Conservation (phyloP, 1,140 invertebrate species). For the Mycetomoellerius zeteki region DNA sequence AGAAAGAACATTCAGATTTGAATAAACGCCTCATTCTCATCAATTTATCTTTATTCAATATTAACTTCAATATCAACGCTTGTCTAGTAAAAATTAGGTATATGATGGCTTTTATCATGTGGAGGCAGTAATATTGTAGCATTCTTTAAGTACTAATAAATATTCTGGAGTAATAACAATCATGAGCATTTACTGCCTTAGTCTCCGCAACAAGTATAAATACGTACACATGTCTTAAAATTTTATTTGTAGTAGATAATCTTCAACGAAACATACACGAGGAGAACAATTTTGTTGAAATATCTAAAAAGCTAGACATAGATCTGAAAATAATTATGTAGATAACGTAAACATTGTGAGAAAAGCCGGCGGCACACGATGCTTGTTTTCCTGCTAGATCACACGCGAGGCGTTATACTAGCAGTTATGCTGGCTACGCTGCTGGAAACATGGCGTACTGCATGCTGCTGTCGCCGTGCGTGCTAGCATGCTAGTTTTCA, state of each 20-base stretch:
- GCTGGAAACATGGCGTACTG: too few relatives aligned
- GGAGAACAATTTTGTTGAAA: too few relatives aligned
- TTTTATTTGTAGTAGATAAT: neutral
- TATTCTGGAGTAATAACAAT: conserved; percentile 21
- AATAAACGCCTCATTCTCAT: neutral
- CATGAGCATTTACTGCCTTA: neutral
- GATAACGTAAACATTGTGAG: too few relatives aligned
- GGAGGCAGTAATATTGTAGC: neutral
- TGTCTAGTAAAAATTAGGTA: conserved; percentile 23
- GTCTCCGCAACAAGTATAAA: neutral
- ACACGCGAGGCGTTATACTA: too few relatives aligned
- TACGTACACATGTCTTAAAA: neutral
- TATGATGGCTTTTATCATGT: neutral
- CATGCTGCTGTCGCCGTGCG: too few relatives aligned
- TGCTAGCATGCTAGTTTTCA: too few relatives aligned
- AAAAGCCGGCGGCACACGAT: too few relatives aligned
- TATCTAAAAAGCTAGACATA: too few relatives aligned
- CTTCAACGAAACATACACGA: neutral
- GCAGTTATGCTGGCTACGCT: too few relatives aligned
- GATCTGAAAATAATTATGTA: too few relatives aligned
- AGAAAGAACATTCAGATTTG: neutral
- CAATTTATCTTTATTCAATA: neutral
- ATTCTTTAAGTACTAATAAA: conserved; percentile 5
- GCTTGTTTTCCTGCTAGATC: too few relatives aligned
- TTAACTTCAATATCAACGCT: neutral